Conservation (phyloP, 2,797 vertebrate species). For the Sebastes vulpes region DNA sequence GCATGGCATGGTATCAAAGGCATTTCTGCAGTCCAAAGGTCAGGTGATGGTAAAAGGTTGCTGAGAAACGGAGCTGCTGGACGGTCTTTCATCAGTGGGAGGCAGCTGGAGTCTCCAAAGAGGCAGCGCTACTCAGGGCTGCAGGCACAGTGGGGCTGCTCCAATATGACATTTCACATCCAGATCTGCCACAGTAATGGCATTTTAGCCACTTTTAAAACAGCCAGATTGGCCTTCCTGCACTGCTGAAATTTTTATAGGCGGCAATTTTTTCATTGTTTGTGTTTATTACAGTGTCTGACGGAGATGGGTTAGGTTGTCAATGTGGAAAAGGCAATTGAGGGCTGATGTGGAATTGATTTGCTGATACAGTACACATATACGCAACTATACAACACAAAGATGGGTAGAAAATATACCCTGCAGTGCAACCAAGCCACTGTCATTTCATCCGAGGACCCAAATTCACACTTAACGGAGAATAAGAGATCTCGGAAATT, state of each 20-base stretch:
- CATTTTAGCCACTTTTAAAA: conserved; percentile 88
- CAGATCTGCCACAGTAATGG: conserved; percentile 86
- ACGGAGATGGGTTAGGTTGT: conserved; percentile 62
- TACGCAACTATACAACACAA: conserved; percentile 13
- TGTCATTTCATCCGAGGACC: conserved; percentile 30
- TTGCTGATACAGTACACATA: conserved; percentile 23
- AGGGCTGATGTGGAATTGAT: conserved; percentile 52
- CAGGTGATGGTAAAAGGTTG: conserved; percentile 88
- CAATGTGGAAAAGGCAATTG: conserved; percentile 45
- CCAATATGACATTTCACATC: conserved; percentile 88
- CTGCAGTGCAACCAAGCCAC: conserved; percentile 10
- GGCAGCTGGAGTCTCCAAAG: conserved; percentile 83
- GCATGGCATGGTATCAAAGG: conserved; percentile 84
- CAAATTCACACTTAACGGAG: conserved; percentile 36
- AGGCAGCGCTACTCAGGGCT: conserved; percentile 74
- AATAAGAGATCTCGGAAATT: conserved; percentile 51
- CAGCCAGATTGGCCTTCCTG: conserved; percentile 77
- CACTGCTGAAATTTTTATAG: conserved; percentile 76
- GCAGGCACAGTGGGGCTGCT: conserved; percentile 83
- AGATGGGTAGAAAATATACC: not conserved
- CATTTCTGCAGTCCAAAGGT: conserved; percentile 87
- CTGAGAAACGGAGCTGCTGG: conserved; percentile 78
- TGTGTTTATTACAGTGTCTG: conserved; percentile 67
- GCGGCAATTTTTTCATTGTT: conserved; percentile 60
- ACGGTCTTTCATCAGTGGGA: conserved; percentile 85